These are phyloP conservation scores for Perizoma affinitatum DNA, from an alignment of 2,888 invertebrate species.

Conservation along the genomic window DNA sequence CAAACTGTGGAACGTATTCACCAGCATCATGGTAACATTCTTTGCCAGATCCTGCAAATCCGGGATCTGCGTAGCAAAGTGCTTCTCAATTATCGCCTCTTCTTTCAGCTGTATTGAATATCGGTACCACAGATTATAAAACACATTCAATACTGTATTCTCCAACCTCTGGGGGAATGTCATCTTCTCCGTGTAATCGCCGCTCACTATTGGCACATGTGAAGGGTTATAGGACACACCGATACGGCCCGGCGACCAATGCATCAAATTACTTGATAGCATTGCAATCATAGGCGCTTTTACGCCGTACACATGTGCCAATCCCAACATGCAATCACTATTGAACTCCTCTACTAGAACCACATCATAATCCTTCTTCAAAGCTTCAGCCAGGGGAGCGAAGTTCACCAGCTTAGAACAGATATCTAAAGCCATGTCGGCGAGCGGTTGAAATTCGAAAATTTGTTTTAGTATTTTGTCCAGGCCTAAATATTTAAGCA, in stretches of 20 bases:
- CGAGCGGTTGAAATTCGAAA: slow-evolving; percentile 57
- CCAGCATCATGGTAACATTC: slow-evolving; percentile 80
- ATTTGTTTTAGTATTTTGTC: slow-evolving; percentile 55
- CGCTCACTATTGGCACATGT: slow-evolving; percentile 81
- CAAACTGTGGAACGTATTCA: slow-evolving; percentile 85
- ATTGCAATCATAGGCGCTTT: slow-evolving; percentile 83
- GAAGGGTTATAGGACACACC: slow-evolving; percentile 78
- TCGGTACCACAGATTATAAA: slow-evolving; percentile 64
- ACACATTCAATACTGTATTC: slow-evolving; percentile 58
- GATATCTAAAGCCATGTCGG: slow-evolving; percentile 60
- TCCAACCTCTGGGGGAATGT: slow-evolving; percentile 76
- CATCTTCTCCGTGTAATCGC: slow-evolving; percentile 75
- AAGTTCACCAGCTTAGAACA: slow-evolving; percentile 68
- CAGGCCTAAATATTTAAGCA: slow-evolving; percentile 53
- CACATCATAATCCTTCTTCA: slow-evolving; percentile 84
- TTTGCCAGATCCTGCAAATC: slow-evolving; percentile 79
- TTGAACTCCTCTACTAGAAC: slow-evolving; percentile 86
- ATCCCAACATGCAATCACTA: slow-evolving; percentile 86
- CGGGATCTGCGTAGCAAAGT: slow-evolving; percentile 75
- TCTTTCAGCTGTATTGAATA: slow-evolving; percentile 62
- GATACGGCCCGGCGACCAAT: slow-evolving; percentile 78
- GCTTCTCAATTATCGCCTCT: slow-evolving; percentile 67
- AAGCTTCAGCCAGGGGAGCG: slow-evolving; percentile 61
- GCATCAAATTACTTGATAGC: slow-evolving; percentile 83
- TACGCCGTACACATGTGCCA: slow-evolving; percentile 79